Conservation (phyloP, 2,888 invertebrate genomes). For the Ophion ventricosus region DNA sequence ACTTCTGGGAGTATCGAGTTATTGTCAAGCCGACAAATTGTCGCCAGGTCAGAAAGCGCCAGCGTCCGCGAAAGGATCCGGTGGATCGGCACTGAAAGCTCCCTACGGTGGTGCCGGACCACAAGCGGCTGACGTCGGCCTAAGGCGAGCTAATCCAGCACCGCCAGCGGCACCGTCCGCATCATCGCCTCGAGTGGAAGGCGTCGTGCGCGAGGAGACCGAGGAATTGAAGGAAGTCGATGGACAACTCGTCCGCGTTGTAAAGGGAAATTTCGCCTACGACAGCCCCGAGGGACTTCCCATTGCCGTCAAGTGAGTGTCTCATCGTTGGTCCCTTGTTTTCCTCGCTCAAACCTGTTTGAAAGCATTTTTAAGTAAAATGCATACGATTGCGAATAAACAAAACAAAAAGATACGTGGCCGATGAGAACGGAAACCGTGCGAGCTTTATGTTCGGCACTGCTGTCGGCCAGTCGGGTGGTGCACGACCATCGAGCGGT, state of each 20-base stretch:
- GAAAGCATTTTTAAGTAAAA: not conserved
- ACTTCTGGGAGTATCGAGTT: slow-evolving; percentile 44
- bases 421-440: slow-evolving; percentile 81
- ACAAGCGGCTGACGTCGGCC: slow-evolving; percentile 67
- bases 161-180: slow-evolving; percentile 44
- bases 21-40: slow-evolving; percentile 74
- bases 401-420: slow-evolving; percentile 75
- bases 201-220: slow-evolving; percentile 76
- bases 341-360: not conserved
- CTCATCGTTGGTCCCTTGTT: not conserved
- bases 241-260: slow-evolving; percentile 76
- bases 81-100: slow-evolving; percentile 75
- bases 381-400: not conserved
- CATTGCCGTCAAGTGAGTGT: slow-evolving; percentile 78
- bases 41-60: slow-evolving; percentile 78
- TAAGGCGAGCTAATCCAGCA: slow-evolving; percentile 55
- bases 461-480: slow-evolving; percentile 66
- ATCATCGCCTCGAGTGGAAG: slow-evolving; percentile 65
- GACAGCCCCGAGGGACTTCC: slow-evolving; percentile 81
- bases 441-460: slow-evolving; percentile 81
- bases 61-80: slow-evolving; percentile 77
- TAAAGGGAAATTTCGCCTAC: slow-evolving; percentile 78
- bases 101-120: slow-evolving; percentile 68
- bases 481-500: slow-evolving; percentile 48
- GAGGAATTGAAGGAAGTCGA: slow-evolving; percentile 77